These are phyloP conservation scores for Dicrurus megarhynchus DNA, from an alignment of 2,113 vertebrate genomes.

Conservation along the genomic window DNA sequence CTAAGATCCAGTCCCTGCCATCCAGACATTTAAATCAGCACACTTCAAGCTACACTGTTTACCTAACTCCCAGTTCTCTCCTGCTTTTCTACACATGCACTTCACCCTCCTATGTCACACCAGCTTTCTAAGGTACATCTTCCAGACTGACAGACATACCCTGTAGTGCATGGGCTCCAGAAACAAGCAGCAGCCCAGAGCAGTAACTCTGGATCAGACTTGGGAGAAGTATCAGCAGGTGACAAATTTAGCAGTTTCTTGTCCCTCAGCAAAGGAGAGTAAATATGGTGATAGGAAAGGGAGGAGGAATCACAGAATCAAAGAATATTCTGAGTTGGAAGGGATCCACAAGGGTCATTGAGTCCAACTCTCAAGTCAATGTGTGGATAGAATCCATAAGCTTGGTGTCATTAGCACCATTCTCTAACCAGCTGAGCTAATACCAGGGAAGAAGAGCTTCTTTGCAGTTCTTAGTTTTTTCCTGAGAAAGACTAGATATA, in stretches of 20 bases:
- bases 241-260: neutral
- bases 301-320: neutral
- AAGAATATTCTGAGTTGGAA: neutral
- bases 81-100: neutral
- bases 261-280: accelerated
- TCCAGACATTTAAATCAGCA: neutral
- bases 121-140: neutral
- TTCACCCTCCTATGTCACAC: neutral
- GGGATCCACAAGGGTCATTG: accelerated
- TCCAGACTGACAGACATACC: neutral
- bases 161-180: neutral
- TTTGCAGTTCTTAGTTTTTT: neutral
- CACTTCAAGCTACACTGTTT: neutral
- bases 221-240: neutral
- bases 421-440: neutral
- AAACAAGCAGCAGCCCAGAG: neutral
- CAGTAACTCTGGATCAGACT: neutral
- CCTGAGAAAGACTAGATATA: neutral
- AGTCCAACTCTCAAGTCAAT: neutral
- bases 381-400: neutral
- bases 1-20: neutral
- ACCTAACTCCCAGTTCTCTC: neutral
- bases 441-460: neutral
- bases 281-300: neutral
- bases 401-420: neutral